Base-by-base conservation (phyloP, 2,888 invertebrate genomes). In the Caenorhabditis virilis region DNA sequence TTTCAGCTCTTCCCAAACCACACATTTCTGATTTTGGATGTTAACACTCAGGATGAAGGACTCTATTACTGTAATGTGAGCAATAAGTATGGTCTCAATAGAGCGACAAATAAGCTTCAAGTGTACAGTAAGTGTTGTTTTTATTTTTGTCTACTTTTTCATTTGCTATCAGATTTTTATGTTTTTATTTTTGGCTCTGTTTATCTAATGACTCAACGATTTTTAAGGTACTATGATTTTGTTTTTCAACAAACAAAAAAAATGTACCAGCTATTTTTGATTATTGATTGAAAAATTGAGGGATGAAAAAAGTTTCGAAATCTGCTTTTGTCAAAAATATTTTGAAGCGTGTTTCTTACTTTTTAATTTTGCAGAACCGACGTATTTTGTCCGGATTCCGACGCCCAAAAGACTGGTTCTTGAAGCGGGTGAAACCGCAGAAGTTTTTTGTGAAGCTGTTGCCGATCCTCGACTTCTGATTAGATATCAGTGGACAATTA, bases 1-100 rank as follows among this genome's bases (percentile, higher is more conserved):
- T 58, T 68, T 65, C 63, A 80, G 79, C 62, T 82, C 15, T 67
- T 78, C 11, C 54, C 75, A 18, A 82, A 83, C 58, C 60, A 82
- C 65, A 83, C 82, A 9, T 69, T 83, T 25, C 66, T 77, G 47
- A 78, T 83, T 33, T 57, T 65, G 52, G 72, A 81, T 43, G 77
- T 80, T 7, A 74, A 69, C 43, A 64, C 69, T 38, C 74, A 68
- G 15, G 83, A 83, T 48, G 79, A 81, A 47, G 79, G 78, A 23
- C 57, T 78, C n/a, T 83, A 82, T 62, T 82, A 81, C 55, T 83
- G 83, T 49, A 83, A 83, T 61, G 82, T 82, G 4, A 72, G 73
- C 61, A 83, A 83, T 60, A 81, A 80, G 51, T 83, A 83, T 47
- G 83, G 83, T 7, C 69, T 82, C 33, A 81, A 83, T 50, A 52